These are phyloP conservation scores for Crypturellus tataupa DNA, from an alignment of 2,797 vertebrate species.

Conservation along the genomic window DNA sequence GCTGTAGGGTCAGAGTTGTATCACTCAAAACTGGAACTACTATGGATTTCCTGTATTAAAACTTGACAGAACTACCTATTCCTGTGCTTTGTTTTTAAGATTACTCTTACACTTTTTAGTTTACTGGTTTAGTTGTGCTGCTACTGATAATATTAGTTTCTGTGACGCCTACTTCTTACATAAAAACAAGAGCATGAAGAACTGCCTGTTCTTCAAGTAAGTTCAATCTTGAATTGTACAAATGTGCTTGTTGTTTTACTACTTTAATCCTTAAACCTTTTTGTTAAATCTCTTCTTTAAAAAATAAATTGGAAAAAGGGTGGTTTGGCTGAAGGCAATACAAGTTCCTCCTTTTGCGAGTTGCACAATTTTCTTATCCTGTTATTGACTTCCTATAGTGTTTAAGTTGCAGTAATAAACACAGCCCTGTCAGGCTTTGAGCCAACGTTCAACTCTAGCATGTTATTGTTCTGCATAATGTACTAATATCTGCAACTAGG, in stretches of 20 bases:
- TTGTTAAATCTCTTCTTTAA: background rate
- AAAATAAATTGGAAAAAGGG: background rate
- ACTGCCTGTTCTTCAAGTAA: background rate
- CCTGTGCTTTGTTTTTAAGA: background rate
- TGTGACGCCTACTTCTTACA: background rate
- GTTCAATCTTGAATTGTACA: background rate
- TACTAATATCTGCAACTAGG: background rate
- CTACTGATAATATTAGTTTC: background rate
- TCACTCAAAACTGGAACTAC: no score
- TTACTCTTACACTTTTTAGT: no score
- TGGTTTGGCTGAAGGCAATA: background rate
- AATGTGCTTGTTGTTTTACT: background rate
- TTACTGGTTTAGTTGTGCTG: background rate
- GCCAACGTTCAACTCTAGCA: background rate
- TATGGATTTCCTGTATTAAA: background rate
- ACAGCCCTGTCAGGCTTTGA: constrained; percentile 13
- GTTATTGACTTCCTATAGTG: background rate
- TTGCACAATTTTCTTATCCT: background rate
- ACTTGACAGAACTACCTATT: background rate
- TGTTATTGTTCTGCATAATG: background rate
- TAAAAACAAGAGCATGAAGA: no score
- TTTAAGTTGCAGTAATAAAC: constrained; percentile 33
- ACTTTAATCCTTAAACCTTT: constrained; percentile 19
- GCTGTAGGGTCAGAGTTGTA: background rate
- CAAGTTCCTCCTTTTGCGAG: background rate